Percentiles rank a stretch among this genome's conserved stretches.
These are phyloP conservation scores for Enteromius afrohamiltoni DNA, from an alignment of 2,797 vertebrate species.

Conservation along the genomic window DNA sequence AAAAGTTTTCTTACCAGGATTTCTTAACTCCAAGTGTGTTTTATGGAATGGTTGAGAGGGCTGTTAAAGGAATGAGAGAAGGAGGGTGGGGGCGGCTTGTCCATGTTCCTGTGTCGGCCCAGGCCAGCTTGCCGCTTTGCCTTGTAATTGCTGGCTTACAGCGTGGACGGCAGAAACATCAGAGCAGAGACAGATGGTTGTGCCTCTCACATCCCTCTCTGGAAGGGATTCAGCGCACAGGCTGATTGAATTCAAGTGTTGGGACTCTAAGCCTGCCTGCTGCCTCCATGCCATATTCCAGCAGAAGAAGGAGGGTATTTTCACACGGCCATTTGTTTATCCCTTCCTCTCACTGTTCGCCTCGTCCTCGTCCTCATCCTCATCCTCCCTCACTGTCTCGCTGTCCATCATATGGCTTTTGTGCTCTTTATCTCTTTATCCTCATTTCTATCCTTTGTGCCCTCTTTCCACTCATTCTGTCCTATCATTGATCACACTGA, in stretches of 20 bases:
- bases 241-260: conserved; percentile 64
- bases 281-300: conserved; percentile 45
- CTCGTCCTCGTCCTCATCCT: too few species aligned
- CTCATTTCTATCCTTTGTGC: conserved; percentile 5
- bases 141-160: conserved; percentile 62
- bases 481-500: conserved; percentile 25
- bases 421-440: conserved; percentile 2
- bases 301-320: conserved; percentile 16
- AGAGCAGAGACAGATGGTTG: conserved; percentile 62
- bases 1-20: not conserved
- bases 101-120: conserved; percentile 39
- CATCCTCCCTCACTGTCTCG: not conserved
- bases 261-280: conserved; percentile 55
- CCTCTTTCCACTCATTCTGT: not conserved
- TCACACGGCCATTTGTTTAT: conserved; percentile 13
- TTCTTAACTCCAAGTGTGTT: not conserved
- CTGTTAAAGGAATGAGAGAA: conserved; percentile 4
- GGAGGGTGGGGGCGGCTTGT: not conserved
- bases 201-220: conserved; percentile 55
- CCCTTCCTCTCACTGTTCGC: not conserved
- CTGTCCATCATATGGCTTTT: conserved; percentile 7
- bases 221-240: conserved; percentile 55
- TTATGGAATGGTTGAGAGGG: not conserved
- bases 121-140: conserved; percentile 53
- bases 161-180: conserved; percentile 54